Evolutionary conservation across 2,888 invertebrate genomes (phyloP).

Genomic region (Troides oblongomaculatus): DNA sequence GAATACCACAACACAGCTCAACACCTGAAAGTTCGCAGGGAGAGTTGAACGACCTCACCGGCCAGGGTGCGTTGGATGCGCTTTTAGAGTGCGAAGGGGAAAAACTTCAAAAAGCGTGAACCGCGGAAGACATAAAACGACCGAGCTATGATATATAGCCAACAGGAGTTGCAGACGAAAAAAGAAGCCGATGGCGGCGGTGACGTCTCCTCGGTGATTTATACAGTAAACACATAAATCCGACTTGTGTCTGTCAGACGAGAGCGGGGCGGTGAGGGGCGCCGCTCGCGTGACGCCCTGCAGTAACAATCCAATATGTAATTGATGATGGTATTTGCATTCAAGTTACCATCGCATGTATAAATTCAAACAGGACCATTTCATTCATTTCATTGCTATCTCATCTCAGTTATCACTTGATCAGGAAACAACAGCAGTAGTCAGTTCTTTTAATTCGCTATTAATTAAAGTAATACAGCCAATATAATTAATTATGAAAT

Average conservation of each 20-base stretch:
- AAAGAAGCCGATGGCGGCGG: slow-evolving; percentile 58
- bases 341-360: neutral
- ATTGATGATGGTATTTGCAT: neutral
- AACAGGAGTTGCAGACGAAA: slow-evolving; percentile 57
- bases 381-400: no score
- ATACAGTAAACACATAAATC: slow-evolving; percentile 81
- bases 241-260: slow-evolving; percentile 74
- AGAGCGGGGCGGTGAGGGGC: slow-evolving; percentile 8
- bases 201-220: slow-evolving; percentile 64
- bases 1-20: neutral
- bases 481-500: no score
- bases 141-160: slow-evolving; percentile 62
- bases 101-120: slow-evolving; percentile 39
- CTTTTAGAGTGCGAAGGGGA: slow-evolving; percentile 13
- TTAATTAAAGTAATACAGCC: no score
- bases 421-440: no score
- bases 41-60: slow-evolving; percentile 24
- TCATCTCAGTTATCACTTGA: no score
- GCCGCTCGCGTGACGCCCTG: neutral
- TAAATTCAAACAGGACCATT: no score
- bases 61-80: slow-evolving; percentile 5
- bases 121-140: slow-evolving; percentile 63
- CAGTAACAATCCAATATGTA: neutral
- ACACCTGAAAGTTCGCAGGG: neutral
- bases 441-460: no score